Evolutionary conservation across 2,797 vertebrate genomes (phyloP), one percentile per base, ranked within the genome.

Genomic region (Platyrinchus mystaceus): DNA sequence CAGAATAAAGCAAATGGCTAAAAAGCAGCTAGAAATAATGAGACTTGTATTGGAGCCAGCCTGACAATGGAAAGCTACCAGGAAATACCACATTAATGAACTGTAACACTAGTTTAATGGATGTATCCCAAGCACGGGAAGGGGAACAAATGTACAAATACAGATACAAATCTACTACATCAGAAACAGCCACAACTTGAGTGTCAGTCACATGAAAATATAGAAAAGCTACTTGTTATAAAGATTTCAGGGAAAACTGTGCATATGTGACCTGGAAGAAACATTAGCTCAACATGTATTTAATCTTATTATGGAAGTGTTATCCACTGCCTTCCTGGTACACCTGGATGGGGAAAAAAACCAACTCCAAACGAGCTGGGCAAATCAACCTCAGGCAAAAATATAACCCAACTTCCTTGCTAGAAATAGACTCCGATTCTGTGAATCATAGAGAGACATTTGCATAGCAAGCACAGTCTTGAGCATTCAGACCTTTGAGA

Each of bases 401-500:
- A 76, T 27, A 56, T 5, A 32, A 24, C 30, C 6, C 5, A 27
- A 12, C 8, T 50, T 80, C 36, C 64, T 67, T 56, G 19, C n/a
- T 84, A 81, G 63, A 93, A 93, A 52, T 6, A 86, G 24, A 49
- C 22, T 21, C 15, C 9, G 9, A n/a, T 79, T 63, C 49, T 63
- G 34, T 37, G 24, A 73, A 37, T 75, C 34, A 26, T 19, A 10
- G 43, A 76, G 37, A 71, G 18, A 44, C 27, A 82, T 89, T 83
- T 90, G 22, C 67, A 77, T 44, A 79, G 75, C 44, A 59, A 88
- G 44, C 22, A 69, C 2, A 58, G 23, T 36, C 44, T 63, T 79
- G 30, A 84, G 60, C 34, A 70, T 17, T 39, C 34, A 94, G 52
- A 47, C n/a, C 74, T 88, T 90, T 93, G 73, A 92, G 90, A 96